Evolutionary conservation across 2,113 vertebrate species (phyloP), one percentile per base, ranked within the genome.

Genomic region (Menura novaehollandiae): DNA sequence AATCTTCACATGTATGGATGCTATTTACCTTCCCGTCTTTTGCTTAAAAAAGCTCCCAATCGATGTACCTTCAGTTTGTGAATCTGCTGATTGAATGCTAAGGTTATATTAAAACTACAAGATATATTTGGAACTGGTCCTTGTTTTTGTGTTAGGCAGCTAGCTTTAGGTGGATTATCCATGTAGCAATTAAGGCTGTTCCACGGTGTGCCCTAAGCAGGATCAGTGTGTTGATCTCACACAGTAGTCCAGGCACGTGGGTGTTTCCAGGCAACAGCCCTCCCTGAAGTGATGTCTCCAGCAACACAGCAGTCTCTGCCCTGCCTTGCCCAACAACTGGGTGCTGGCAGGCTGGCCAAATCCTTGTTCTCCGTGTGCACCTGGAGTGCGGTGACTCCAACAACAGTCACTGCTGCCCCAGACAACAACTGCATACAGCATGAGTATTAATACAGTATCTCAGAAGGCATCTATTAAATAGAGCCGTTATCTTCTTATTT

Each of bases 311-410:
- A 8, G 52, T 13, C 37, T 58, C 55, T 43, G 30, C 52, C n/a
- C 58, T 51, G 41, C 30, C 80, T 43, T 30, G 41, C 35, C 63
- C 90, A 47, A 3, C 30, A 30, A 2, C 30, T 41, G 71, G 32
- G 22, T 73, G 35, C 55, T 66, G 37, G 22, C 69, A 56, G 41
- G 11, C 59, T 35, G 62, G 52, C 49, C 84, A 53, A 51, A 71
- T 13, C 28, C 1, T 1, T 32, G 15, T 62, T 32, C n/a, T 71
- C 12, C 2, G 0, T 3, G 21, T 32, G 46, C 39, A 9, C 10
- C n/a, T 64, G 30, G 35, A 33, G 33, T 0, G 4, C 6, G 24
- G 9, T 58, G 56, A 39, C 59, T 55, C 27, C 39, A 73, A 5
- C 0, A 3, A 11, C 33, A 23, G 56, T 8, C 35, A 19, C 41